Evolutionary conservation across 2,888 invertebrate genomes (phyloP).

Genomic region (Temnothorax ravouxi): DNA sequence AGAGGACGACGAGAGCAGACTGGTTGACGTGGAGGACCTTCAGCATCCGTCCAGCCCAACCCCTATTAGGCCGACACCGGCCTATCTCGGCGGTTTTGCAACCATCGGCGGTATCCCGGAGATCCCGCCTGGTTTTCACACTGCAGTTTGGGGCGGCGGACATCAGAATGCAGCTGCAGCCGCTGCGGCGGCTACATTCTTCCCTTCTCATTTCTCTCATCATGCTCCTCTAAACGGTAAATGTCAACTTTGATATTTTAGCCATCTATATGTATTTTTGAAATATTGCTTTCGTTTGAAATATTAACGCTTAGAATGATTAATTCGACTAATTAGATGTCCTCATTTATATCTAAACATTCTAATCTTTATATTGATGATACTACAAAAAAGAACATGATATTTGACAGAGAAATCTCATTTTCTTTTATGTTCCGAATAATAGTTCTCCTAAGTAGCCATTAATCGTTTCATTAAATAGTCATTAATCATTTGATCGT

Average conservation of each 20-base stretch:
- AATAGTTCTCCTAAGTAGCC: not conserved
- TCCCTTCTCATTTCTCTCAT: conserved; percentile 83
- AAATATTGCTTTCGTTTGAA: not conserved
- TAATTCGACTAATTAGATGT: not conserved
- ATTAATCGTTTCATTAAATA: conserved; percentile 19
- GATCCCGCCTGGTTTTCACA: conserved; percentile 79
- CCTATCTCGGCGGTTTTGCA: conserved; percentile 83
- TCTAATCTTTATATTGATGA: not conserved
- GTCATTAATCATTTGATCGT: conserved; percentile 9
- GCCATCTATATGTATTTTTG: not conserved
- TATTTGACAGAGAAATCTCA: not conserved
- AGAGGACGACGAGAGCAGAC: conserved; percentile 89
- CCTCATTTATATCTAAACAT: not conserved
- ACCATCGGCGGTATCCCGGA: conserved; percentile 79
- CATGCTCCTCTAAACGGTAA: conserved; percentile 83
- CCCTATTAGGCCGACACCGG: conserved; percentile 84
- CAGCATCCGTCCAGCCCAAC: conserved; percentile 77
- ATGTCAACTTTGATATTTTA: conserved; percentile 27
- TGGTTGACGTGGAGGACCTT: conserved; percentile 93
- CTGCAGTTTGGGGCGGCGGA: conserved; percentile 82
- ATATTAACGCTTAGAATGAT: not conserved
- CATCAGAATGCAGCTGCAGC: conserved; percentile 80
- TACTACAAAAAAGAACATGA: not conserved
- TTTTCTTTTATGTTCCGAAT: not conserved
- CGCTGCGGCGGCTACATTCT: conserved; percentile 81